These are phyloP conservation scores for Phortica okadai DNA, from an alignment of 2,888 invertebrate genomes.

Conservation along the genomic window DNA sequence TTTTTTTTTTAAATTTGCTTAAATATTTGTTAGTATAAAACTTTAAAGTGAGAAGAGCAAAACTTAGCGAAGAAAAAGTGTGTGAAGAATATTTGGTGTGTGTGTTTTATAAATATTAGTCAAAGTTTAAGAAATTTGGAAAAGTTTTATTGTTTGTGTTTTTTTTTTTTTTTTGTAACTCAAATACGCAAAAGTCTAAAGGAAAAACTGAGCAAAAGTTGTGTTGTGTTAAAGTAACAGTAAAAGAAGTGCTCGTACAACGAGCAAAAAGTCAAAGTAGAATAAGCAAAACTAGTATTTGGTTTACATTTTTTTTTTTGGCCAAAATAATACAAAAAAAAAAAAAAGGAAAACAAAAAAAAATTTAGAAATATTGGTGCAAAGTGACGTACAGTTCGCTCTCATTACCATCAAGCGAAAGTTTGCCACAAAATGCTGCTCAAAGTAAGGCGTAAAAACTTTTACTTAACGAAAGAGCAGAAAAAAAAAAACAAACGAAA, in stretches of 20 bases:
- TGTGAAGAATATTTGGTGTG: slow-evolving; percentile 26
- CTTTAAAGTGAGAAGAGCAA: slow-evolving; percentile 26
- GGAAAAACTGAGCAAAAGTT: slow-evolving; percentile 23
- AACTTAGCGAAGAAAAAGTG: slow-evolving; percentile 22
- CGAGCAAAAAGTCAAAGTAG: neutral
- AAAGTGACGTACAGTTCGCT: slow-evolving; percentile 5
- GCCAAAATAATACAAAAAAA: neutral
- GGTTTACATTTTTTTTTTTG: too few species aligned
- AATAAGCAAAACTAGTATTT: slow-evolving; percentile 13
- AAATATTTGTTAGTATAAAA: slow-evolving; percentile 9
- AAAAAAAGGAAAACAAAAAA: slow-evolving; percentile 9
- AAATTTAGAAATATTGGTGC: neutral
- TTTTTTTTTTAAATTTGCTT: neutral
- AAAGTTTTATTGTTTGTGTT: neutral
- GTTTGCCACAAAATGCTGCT: slow-evolving; percentile 3
- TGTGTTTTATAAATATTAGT: slow-evolving; percentile 14
- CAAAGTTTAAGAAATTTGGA: neutral
- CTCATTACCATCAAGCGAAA: slow-evolving; percentile 28
- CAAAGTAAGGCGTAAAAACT: slow-evolving; percentile 23
- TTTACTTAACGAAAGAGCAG: slow-evolving; percentile 29
- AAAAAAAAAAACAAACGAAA: neutral
- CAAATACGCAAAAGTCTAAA: slow-evolving; percentile 9
- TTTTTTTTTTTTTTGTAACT: slow-evolving; percentile 26
- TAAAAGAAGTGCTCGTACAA: too few species aligned
- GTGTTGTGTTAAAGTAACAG: too few species aligned